Evolutionary conservation across 2,888 invertebrate genomes (phyloP).

Genomic region (Sesia apiformis): DNA sequence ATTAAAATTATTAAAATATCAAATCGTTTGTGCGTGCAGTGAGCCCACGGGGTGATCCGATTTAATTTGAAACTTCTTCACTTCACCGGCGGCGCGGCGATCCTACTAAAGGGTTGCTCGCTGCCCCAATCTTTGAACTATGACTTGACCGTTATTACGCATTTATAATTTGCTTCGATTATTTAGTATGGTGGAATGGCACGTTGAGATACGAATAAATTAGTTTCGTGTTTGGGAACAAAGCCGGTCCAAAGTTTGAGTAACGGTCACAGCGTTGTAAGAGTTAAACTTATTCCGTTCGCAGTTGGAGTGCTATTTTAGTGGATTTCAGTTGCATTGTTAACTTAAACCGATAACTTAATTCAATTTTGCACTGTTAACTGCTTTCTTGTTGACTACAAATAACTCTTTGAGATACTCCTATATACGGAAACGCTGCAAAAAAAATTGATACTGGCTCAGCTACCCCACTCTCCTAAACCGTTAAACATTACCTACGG

Average conservation of each 20-base stretch:
- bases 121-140: constrained; percentile 74
- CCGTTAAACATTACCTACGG: too few relatives aligned
- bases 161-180: constrained; percentile 74
- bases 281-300: constrained; percentile 25
- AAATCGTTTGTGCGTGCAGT: constrained; percentile 52
- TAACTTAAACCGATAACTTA: background rate
- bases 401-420: too few relatives aligned
- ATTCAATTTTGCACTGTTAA: too few relatives aligned
- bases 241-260: constrained; percentile 63
- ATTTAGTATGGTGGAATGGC: constrained; percentile 61
- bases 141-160: constrained; percentile 74
- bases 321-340: background rate
- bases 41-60: constrained; percentile 38
- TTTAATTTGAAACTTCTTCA: constrained; percentile 63
- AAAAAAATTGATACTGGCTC: too few relatives aligned
- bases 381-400: too few relatives aligned
- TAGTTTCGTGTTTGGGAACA: constrained; percentile 72
- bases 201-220: constrained; percentile 68
- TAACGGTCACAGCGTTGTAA: constrained; percentile 68
- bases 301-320: constrained; percentile 33
- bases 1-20: constrained; percentile 53
- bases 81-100: constrained; percentile 28
- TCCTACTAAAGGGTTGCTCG: constrained; percentile 60
- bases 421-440: too few relatives aligned
- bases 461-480: too few relatives aligned